Evolutionary conservation across 2,888 invertebrate species (phyloP), one percentile per base, ranked within the genome.

Genomic region (Laothoe populi): DNA sequence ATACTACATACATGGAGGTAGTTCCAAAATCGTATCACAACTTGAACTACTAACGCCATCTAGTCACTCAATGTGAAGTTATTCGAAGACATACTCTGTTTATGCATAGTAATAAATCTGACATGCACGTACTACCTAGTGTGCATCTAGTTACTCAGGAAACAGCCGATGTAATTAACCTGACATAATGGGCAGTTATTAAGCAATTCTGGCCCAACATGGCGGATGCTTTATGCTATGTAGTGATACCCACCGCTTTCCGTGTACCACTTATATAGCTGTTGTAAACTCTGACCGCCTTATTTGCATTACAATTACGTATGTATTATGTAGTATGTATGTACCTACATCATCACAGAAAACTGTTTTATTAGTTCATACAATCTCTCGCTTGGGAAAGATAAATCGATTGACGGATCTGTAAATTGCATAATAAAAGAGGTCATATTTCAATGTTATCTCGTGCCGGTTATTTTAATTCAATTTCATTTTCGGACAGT

Each of bases 131-230:
- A 48, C n/a, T 53, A 35, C 53, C 10, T 53, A 53, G 53, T 57
- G 63, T 57, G 62, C 58, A 74, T 62, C 60, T 63, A 49, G 57
- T 59, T 49, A 23, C 38, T 59, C 57, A 46, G 53, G 73, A 73
- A 77, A 76, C 73, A 68, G 72, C 72, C 69, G 72, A 77, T 72
- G 81, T 88, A 89, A 90, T 91, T 90, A 88, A 82, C 82, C 74
- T 81, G 80, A 79, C 76, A 86, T 89, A 88, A 90, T 87, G 77
- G 81, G 68, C 76, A 78, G 88, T 87, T 87, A 91, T 90, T 88
- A 89, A 87, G 87, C 86, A 87, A 87, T 88, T 85, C 81, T 78
- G 81, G 72, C 72, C 71, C 70, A 82, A 83, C 82, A 84, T 81
- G 84, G 77, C 82, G 74, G 81, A 73, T 73, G 78, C 81, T 80